A percentile compares a stretch with the other conserved stretches of the same genome.
Conservation (phyloP, 2,113 vertebrate species). For the Uropsilus gracilis region DNA sequence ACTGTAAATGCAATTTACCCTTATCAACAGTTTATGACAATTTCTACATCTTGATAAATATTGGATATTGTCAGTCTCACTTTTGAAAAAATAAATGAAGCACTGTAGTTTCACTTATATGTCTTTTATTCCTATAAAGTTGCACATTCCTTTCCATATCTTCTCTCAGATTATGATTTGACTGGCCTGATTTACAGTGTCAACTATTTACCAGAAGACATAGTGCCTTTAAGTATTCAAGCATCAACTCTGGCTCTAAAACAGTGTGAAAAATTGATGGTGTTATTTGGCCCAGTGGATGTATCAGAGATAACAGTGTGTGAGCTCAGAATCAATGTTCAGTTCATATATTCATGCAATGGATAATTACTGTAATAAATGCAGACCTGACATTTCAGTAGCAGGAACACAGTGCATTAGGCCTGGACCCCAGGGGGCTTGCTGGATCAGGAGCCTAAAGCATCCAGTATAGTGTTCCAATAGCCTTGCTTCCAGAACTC, state of each 20-base stretch:
- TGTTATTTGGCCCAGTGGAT: slow-evolving; percentile 52
- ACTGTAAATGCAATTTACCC: neutral
- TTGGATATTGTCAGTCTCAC: neutral
- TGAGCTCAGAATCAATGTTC: slow-evolving; percentile 71
- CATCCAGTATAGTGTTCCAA: neutral
- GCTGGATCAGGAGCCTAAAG: slow-evolving; percentile 36
- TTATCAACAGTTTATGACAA: neutral
- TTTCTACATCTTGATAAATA: neutral
- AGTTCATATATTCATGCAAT: slow-evolving; percentile 59
- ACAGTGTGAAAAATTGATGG: slow-evolving; percentile 76
- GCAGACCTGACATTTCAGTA: slow-evolving; percentile 64
- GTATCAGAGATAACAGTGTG: slow-evolving; percentile 48
- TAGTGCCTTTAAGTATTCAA: slow-evolving; percentile 48
- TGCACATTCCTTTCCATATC: neutral
- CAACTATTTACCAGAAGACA: slow-evolving; percentile 65
- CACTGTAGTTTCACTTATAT: slow-evolving; percentile 33
- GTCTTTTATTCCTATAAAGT: slow-evolving; percentile 11
- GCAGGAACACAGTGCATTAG: slow-evolving; percentile 68
- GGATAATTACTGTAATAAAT: slow-evolving; percentile 71
- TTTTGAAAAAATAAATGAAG: slow-evolving; percentile 43
- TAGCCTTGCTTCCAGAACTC: neutral
- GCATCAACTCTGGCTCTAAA: slow-evolving; percentile 68
- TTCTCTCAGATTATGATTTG: slow-evolving; percentile 40
- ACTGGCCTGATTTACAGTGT: slow-evolving; percentile 4
- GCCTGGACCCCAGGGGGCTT: slow-evolving; percentile 43